These are phyloP conservation scores for Athrips mouffetella DNA, from an alignment of 2,888 invertebrate species.

Conservation along the genomic window DNA sequence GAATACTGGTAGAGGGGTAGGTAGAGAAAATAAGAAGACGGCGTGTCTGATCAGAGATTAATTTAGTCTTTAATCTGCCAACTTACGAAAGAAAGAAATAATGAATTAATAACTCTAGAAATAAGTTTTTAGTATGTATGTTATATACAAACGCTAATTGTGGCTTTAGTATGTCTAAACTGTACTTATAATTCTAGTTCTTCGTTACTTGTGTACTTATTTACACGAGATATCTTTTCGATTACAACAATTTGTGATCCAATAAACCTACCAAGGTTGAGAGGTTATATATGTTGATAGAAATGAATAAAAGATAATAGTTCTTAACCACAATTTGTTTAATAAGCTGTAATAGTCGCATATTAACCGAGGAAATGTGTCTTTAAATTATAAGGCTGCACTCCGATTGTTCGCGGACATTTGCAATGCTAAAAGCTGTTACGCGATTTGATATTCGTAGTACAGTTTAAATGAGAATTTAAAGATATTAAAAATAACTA, in stretches of 20 bases:
- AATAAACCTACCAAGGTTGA: background rate
- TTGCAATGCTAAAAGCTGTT: constrained; percentile 43
- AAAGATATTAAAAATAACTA: background rate
- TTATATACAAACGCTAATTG: too few relatives aligned
- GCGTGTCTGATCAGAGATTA: too few relatives aligned
- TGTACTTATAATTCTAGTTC: too few relatives aligned
- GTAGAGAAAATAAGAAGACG: too few relatives aligned
- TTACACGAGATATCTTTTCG: too few relatives aligned
- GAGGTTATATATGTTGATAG: constrained; percentile 7
- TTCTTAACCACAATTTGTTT: constrained; percentile 16
- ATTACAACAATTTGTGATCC: background rate
- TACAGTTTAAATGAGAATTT: constrained; percentile 18
- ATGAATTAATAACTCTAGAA: too few relatives aligned
- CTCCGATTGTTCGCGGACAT: constrained; percentile 34
- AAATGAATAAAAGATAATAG: constrained; percentile 14
- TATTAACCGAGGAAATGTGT: constrained; percentile 7
- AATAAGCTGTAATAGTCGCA: constrained; percentile 9
- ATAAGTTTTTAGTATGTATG: too few relatives aligned
- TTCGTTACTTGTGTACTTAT: too few relatives aligned
- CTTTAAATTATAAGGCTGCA: constrained; percentile 25
- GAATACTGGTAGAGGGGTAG: too few relatives aligned
- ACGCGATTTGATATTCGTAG: constrained; percentile 31
- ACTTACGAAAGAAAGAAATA: too few relatives aligned
- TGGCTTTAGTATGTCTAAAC: too few relatives aligned
- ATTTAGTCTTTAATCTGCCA: too few relatives aligned